Percentiles rank a stretch among this genome's conserved stretches.
Evolutionary conservation across 1,140 invertebrate species (phyloP).

Genomic region (Drosophila orena): DNA sequence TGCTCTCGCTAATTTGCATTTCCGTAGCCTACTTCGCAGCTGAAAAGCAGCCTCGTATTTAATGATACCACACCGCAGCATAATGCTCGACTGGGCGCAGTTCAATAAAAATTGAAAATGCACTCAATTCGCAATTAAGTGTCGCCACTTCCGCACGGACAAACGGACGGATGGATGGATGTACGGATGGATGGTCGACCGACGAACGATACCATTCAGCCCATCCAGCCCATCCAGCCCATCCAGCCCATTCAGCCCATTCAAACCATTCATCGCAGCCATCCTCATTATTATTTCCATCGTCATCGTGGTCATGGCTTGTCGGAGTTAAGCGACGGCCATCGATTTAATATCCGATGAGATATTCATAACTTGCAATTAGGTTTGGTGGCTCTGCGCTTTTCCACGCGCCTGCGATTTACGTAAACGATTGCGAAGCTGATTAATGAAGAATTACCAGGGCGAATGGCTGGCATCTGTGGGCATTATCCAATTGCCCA

Average conservation of each 20-base stretch:
- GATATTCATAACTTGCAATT: slow-evolving; percentile 76
- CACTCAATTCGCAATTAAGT: slow-evolving; percentile 64
- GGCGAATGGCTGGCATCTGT: slow-evolving; percentile 33
- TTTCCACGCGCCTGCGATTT: slow-evolving; percentile 17
- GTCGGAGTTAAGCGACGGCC: slow-evolving; percentile 35
- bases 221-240: slow-evolving; percentile 6
- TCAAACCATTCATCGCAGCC: slow-evolving; percentile 10
- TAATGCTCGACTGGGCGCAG: slow-evolving; percentile 9
- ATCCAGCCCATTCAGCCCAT: slow-evolving; percentile 11
- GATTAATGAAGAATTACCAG: slow-evolving; percentile 72
- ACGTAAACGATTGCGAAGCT: slow-evolving; percentile 36
- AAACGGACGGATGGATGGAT: slow-evolving; percentile 20
- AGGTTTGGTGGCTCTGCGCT: slow-evolving; percentile 39
- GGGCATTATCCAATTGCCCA: slow-evolving; percentile 16
- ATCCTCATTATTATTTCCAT: slow-evolving; percentile 11
- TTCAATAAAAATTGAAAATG: slow-evolving; percentile 57
- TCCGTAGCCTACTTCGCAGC: slow-evolving; percentile 37
- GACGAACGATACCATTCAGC: neutral
- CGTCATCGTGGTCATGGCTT: slow-evolving; percentile 25
- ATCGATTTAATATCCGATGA: slow-evolving; percentile 69
- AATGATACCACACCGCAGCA: slow-evolving; percentile 35
- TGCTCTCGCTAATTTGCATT: neutral
- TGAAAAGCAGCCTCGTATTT: slow-evolving; percentile 8
- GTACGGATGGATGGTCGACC: too few relatives aligned
- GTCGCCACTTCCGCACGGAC: slow-evolving; percentile 48